A percentile compares a stretch with the other conserved stretches of the same genome.
phyloP scores from a whole-genome alignment of 2,888 invertebrate genomes.

The Trachelus stipa region DNA sequence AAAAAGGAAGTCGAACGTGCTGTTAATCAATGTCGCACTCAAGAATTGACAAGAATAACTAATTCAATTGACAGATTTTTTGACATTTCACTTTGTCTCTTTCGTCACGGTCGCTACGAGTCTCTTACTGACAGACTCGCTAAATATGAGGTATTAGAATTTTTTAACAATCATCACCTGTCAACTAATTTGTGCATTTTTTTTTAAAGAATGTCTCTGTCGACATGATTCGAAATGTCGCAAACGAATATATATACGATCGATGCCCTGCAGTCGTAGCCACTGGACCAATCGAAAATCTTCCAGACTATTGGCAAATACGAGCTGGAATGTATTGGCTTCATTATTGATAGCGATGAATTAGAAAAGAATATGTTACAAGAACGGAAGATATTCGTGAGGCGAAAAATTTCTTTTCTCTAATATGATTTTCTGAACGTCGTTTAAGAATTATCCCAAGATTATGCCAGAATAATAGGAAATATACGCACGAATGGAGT shows the following conservation, averaged over 20 bases:
- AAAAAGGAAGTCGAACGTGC: constrained; percentile 60
- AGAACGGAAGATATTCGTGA: not conserved
- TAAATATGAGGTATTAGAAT: constrained; percentile 34
- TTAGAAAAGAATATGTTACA: not conserved
- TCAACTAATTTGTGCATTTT: not conserved
- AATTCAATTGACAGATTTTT: constrained; percentile 58
- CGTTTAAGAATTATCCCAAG: not conserved
- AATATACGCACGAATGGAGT: not conserved
- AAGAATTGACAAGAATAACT: constrained; percentile 51
- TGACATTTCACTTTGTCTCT: constrained; percentile 64
- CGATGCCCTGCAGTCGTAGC: constrained; percentile 66
- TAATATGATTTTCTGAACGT: not conserved
- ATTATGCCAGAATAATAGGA: not conserved
- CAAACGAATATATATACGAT: constrained; percentile 64
- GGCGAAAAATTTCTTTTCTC: not conserved
- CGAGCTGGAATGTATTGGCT: constrained; percentile 56
- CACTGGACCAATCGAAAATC: constrained; percentile 66
- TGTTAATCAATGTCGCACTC: constrained; percentile 56
- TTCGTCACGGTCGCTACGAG: constrained; percentile 55
- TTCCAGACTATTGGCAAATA: constrained; percentile 65
- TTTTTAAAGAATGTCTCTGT: constrained; percentile 26
- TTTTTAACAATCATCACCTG: not conserved
- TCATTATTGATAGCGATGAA: constrained; percentile 19
- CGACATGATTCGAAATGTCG: constrained; percentile 36
- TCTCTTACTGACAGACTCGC: constrained; percentile 41